phyloP scores from a whole-genome alignment of 2,888 invertebrate genomes.

The Agrotis segetum region DNA sequence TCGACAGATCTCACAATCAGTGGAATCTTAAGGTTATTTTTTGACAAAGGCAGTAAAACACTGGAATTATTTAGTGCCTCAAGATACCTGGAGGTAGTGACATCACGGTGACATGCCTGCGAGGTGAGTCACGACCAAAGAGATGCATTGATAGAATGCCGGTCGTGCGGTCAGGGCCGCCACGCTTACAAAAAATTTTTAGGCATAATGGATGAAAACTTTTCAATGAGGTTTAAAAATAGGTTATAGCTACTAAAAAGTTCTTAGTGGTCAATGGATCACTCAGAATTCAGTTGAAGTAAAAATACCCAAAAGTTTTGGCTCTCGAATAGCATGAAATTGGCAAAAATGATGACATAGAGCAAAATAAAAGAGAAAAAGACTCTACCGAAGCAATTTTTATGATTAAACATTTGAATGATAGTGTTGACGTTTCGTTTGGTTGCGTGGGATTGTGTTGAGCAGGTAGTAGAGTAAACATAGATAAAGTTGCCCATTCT shows the following conservation, averaged over 20 bases:
- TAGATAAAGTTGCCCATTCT: conserved; percentile 67
- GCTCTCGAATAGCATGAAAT: not conserved
- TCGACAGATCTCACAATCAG: conserved; percentile 8
- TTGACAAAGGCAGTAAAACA: conserved; percentile 29
- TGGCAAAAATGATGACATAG: conserved; percentile 1
- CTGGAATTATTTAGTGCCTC: conserved; percentile 40
- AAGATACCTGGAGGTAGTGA: conserved; percentile 70
- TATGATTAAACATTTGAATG: conserved; percentile 25
- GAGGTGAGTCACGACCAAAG: conserved; percentile 74
- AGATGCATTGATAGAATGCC: conserved; percentile 67
- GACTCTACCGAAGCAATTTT: not conserved
- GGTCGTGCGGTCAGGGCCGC: conserved; percentile 42
- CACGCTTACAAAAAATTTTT: conserved; percentile 35
- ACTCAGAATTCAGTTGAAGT: conserved; percentile 3
- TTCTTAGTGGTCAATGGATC: conserved; percentile 16
- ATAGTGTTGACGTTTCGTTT: conserved; percentile 30
- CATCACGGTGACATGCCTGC: conserved; percentile 72
- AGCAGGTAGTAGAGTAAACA: conserved; percentile 75
- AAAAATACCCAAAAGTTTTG: conserved; percentile 13
- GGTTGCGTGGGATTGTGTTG: conserved; percentile 42
- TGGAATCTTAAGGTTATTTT: conserved; percentile 3
- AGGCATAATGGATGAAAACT: not conserved
- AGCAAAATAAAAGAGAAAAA: conserved; percentile 3
- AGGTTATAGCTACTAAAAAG: conserved; percentile 3
- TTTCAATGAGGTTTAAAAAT: conserved; percentile 20